Evolutionary conservation across 2,888 invertebrate species (phyloP), one percentile per base, ranked within the genome.

Genomic region (Tillus elongatus): DNA sequence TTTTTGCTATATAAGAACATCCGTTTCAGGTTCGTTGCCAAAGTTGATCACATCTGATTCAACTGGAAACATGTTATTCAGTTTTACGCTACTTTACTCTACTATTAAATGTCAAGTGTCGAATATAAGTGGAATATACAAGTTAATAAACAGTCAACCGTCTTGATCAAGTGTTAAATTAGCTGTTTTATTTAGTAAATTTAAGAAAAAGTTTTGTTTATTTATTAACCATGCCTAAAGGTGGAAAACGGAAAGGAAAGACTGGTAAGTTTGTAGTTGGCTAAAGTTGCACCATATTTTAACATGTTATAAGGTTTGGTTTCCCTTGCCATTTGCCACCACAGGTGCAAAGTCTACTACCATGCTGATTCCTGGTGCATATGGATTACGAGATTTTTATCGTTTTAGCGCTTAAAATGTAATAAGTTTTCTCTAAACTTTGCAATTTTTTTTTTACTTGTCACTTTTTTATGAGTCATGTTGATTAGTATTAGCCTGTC

Each of bases 201-300:
- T 67, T 67, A 66, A 61, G 57, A 57, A 61, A 52, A 58, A 57
- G 42, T 47, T 48, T 46, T 42, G 49, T 50, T 51, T 45, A 46
- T 48, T 45, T 41, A 44, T 57, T 63, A 50, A 78, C 61, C 69
- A 82, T 83, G 82, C 82, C 82, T 67, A 82, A 81, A 75, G 78
- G 81, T 75, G 78, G 81, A 67, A 77, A 77, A 70, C 76, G 77
- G 70, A 79, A 75, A 73, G 77, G 77, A 71, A 81, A 79, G 72
- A 76, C 72, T 69, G 78, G 80, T 81, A 58, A 73, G 75, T 58
- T n/a, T 6, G 24, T 19, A n/a, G n/a, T n/a, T n/a, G n/a, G n/a
- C n/a, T n/a, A n/a, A n/a, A n/a, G n/a, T n/a, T n/a, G n/a, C n/a
- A n/a, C n/a, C n/a, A n/a, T n/a, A n/a, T n/a, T n/a, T n/a, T n/a